Evolutionary conservation across 2,113 vertebrate species (phyloP).

Genomic region (Syrmaticus mikado): DNA sequence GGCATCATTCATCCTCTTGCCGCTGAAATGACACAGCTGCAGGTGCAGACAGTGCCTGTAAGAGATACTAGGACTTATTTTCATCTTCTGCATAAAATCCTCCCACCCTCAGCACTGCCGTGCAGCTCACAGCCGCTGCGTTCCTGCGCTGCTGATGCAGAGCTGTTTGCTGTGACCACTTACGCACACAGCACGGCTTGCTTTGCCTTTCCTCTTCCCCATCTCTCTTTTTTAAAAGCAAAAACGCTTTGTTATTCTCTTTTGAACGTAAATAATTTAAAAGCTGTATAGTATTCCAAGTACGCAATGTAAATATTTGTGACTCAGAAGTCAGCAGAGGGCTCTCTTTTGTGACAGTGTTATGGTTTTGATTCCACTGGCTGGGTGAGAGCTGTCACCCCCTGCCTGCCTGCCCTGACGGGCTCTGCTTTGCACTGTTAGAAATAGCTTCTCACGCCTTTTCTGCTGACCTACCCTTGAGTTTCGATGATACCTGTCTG

Average conservation of each 20-base stretch:
- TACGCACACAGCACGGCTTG: too few relatives aligned
- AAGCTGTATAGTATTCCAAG: slow-evolving; percentile 83
- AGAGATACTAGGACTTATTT: neutral
- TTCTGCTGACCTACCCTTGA: neutral
- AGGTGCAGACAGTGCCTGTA: neutral
- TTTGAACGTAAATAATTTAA: slow-evolving; percentile 72
- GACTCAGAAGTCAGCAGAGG: slow-evolving; percentile 71
- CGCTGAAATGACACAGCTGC: neutral
- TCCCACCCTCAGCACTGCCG: neutral
- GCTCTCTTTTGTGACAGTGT: slow-evolving; percentile 61
- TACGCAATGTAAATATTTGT: slow-evolving; percentile 81
- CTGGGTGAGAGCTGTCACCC: slow-evolving; percentile 72
- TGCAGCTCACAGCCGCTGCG: too few relatives aligned
- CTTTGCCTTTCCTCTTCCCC: too few relatives aligned
- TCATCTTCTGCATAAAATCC: neutral
- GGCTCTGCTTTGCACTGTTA: neutral
- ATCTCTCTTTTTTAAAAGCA: too few relatives aligned
- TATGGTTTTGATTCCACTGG: slow-evolving; percentile 53
- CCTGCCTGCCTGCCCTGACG: neutral
- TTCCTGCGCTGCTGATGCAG: too few relatives aligned
- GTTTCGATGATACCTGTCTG: neutral
- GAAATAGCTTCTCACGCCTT: slow-evolving; percentile 3
- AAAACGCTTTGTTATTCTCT: slow-evolving; percentile 62
- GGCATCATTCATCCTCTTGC: neutral
- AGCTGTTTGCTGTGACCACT: too few relatives aligned